Evolutionary conservation across 2,888 invertebrate genomes (phyloP), one percentile per base, ranked within the genome.

Genomic region (Crossocerus cetratus): DNA sequence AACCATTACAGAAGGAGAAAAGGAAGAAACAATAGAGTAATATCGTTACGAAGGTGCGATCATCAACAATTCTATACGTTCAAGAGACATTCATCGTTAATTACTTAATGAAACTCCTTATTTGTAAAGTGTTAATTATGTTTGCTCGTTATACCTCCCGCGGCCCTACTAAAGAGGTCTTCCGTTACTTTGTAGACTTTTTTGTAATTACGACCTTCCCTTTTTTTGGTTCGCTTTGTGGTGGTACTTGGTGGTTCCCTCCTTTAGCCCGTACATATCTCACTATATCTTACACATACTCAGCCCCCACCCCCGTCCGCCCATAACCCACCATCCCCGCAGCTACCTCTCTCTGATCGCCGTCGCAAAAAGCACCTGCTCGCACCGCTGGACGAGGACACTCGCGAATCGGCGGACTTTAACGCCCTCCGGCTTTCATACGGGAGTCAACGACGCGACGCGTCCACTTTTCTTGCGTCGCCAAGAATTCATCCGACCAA

Each of bases 61-160:
- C 72, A 69, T 72, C 72, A 66, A 78, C 75, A 65, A 72, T 78
- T 32, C 68, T 75, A 72, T 63, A 66, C 74, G 68, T 78, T 77
- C 74, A 80, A 81, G 76, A 84, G 75, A 83, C 83, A 80, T 78
- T 80, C 80, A 83, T 77, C 74, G 68, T 77, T 78, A 77, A 77
- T 80, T 71, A 20, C 73, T 76, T 77, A 80, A 79, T 77, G 76
- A 80, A 77, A 73, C 72, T 76, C 65, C 80, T 79, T 84, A 82
- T 56, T 61, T 78, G 74, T 78, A 78, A 65, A 78, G 70, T 67
- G 74, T 76, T 79, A 81, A 76, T 78, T 81, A 68, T 76, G 68
- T 80, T 83, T 74, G 75, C 72, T 77, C 74, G 68, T 70, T 69
- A 68, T 68, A 60, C 69, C 67, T 64, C 59, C 56, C 72, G 8